Percentiles rank a stretch among this genome's conserved stretches.
Evolutionary conservation across 2,797 vertebrate genomes (phyloP).

Genomic region (Australoheros facetus): DNA sequence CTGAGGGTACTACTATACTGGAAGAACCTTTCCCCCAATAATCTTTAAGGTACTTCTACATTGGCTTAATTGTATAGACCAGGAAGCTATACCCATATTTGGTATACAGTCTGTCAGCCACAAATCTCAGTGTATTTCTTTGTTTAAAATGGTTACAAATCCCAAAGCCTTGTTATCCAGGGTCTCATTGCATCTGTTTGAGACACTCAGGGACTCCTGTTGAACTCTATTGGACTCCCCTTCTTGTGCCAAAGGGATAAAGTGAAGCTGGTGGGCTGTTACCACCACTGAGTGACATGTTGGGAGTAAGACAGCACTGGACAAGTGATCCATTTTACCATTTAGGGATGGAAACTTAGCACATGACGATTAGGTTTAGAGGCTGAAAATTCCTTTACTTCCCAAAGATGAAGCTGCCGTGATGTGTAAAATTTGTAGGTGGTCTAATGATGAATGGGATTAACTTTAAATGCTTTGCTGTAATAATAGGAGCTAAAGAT

Average conservation of each 20-base stretch:
- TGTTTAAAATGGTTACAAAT: not conserved
- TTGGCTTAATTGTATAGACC: not conserved
- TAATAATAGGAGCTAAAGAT: not conserved
- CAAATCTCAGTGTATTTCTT: not conserved
- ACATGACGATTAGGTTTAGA: not conserved
- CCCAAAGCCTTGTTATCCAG: not conserved
- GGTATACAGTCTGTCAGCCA: not conserved
- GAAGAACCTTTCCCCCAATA: accelerated
- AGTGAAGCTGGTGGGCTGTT: not conserved
- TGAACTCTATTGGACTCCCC: accelerated
- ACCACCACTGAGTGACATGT: not conserved
- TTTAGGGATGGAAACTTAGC: not conserved
- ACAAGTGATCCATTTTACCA: not conserved
- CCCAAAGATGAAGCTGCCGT: not conserved
- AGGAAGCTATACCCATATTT: not conserved
- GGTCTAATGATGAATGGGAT: not conserved
- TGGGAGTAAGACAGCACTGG: accelerated
- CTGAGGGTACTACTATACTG: too few relatives aligned
- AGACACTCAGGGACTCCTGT: accelerated
- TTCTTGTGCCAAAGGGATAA: not conserved
- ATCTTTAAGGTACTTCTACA: not conserved
- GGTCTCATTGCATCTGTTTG: not conserved
- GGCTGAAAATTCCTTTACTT: not conserved
- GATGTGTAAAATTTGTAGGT: not conserved
- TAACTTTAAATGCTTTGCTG: not conserved